Evolutionary conservation across 2,113 vertebrate species (phyloP), one percentile per base, ranked within the genome.

Genomic region (Hippolais icterina): DNA sequence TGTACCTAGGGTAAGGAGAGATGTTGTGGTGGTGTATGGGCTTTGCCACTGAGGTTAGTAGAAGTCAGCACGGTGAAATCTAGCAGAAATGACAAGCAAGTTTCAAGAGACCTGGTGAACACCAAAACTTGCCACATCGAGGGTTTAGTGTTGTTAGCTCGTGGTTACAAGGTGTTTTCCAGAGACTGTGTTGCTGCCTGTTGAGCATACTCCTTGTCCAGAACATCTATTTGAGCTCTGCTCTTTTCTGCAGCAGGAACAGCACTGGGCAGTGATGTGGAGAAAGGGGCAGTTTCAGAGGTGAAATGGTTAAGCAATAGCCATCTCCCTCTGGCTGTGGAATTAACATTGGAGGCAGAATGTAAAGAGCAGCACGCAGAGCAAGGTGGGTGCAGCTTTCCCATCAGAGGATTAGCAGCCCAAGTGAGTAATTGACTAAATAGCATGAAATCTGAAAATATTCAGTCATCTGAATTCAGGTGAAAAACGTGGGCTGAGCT

Each of bases 371-470:
- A 91, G 35, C 33, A 33, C 1, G 1, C 7, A 15, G 59, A 70
- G 42, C 50, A 53, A 61, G 52, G 54, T 83, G 64, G 35, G 50
- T 68, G 64, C 56, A 69, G 59, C 42, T 90, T 94, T 86, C 59
- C 65, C 39, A 56, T 12, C 33, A 66, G 71, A 88, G 42, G 20
- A 59, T 63, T 63, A 86, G 82, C 7, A 5, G 56, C 44, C 63
- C 70, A 72, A 88, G 88, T 80, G 71, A 86, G 28, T 83, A 91
- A 93, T 80, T 88, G 91, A 65, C 85, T 95, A 94, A 97, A 96
- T 31, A 95, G 91, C 89, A 87, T 92, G 52, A 94, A 94, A 95
- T 86, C 64, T 39, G 75, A 71, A 18, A 44, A 80, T 93, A 87
- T 42, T 65, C 78, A 89, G 84, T 69, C 87, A 85, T 94, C 90